Evolutionary conservation across 2,888 invertebrate species (phyloP), one percentile per base, ranked within the genome.

Genomic region (Philaethria dido): DNA sequence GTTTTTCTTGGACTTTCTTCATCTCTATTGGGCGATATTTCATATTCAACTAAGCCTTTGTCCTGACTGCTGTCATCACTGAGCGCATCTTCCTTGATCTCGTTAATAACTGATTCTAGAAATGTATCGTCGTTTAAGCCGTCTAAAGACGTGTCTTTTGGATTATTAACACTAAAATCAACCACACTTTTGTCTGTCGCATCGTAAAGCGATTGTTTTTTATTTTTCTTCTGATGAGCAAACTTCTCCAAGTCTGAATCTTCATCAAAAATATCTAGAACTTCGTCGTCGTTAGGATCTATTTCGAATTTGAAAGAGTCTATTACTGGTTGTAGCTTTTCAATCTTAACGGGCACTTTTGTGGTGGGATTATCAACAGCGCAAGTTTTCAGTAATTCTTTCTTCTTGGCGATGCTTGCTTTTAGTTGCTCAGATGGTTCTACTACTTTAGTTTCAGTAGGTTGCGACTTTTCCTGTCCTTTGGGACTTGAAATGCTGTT

Each of bases 271-370:
- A 88, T 86, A 39, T 88, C 88, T 16, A 90, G 45, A n/a, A 84
- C 72, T 69, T 84, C 86, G 1, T 83, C 82, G 4, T 90, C 88
- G 6, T 87, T 86, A 0, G 86, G 83, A 69, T 89, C 91, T 16
- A 92, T 87, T 81, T 92, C 92, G 39, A 79, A 92, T 78, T 88
- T 87, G 44, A 92, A 87, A 0, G 88, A 83, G 71, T 92, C 92
- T 0, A 86, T 85, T 0, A 92, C 92, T 0, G 92, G 92, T 67
- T 88, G 76, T 2, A 92, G 76, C 74, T 83, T 89, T 67, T 83
- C 80, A 0, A 87, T 75, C 66, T 82, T 86, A 1, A 64, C 67
- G 4, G 80, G 76, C 13, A 44, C 20, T 59, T 77, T 60, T 33
- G 33, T 68, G 14, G 68, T 59, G 3, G 76, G 73, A 54, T 71